Percentiles rank a stretch among this genome's conserved stretches.
Evolutionary conservation across 1,140 invertebrate species (phyloP).

Genomic region (Akabosia matsudoensis): DNA sequence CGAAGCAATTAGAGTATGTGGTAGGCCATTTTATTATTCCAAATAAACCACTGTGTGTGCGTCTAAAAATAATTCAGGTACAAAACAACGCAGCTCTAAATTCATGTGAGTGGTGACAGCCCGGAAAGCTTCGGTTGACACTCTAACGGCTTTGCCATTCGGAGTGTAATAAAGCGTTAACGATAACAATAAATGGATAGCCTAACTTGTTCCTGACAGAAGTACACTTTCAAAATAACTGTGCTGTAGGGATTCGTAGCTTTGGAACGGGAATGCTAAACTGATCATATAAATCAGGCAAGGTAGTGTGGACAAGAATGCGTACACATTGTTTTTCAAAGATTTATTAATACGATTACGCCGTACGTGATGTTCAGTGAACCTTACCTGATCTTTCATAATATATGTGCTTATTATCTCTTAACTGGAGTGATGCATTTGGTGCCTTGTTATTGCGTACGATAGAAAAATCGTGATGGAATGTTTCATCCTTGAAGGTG

Average conservation of each 20-base stretch:
- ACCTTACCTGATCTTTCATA: background rate
- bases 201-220: background rate
- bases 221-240: background rate
- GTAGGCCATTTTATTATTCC: no score
- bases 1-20: constrained; percentile 18
- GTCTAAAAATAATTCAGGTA: no score
- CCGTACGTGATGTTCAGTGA: background rate
- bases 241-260: no score
- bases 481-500: constrained; percentile 14
- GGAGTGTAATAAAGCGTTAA: background rate
- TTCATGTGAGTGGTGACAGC: background rate
- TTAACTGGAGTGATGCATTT: no score
- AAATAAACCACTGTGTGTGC: no score
- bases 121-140: background rate
- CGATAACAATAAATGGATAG: background rate
- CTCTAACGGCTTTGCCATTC: background rate
- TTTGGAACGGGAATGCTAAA: no score
- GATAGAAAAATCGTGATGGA: no score
- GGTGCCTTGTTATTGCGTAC: no score
- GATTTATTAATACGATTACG: constrained; percentile 35
- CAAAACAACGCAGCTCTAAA: background rate
- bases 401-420: background rate
- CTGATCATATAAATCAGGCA: constrained; percentile 20
- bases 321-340: background rate
- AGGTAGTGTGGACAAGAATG: background rate